Percentiles rank a stretch among this genome's conserved stretches.
phyloP scores from a whole-genome alignment of 2,888 invertebrate genomes.

The Leistus spinibarbis region DNA sequence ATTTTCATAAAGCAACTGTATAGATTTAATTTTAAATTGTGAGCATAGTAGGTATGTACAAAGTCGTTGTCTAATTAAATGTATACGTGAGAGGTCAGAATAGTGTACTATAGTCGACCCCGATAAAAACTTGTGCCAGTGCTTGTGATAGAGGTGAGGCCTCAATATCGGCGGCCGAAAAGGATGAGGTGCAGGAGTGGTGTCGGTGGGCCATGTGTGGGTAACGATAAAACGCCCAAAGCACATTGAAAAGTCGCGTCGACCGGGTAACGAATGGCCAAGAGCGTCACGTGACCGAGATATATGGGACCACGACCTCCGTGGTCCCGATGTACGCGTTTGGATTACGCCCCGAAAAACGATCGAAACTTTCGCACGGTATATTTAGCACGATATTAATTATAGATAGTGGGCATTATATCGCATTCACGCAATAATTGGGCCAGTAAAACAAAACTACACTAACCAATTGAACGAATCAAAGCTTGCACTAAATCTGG shows the following conservation, averaged over 20 bases:
- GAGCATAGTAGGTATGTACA: neutral
- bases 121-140: neutral
- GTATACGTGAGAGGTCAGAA: neutral
- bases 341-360: neutral
- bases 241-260: slow-evolving; percentile 19
- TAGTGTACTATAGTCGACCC: neutral
- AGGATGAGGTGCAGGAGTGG: neutral
- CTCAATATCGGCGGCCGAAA: neutral
- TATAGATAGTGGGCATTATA: neutral
- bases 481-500: too few relatives aligned
- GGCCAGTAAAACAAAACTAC: neutral
- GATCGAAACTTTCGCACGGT: neutral
- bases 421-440: neutral
- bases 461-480: too few relatives aligned
- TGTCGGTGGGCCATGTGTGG: neutral
- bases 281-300: slow-evolving; percentile 11
- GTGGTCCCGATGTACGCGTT: neutral
- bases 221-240: slow-evolving; percentile 14
- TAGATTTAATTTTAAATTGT: neutral
- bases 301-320: slow-evolving; percentile 13
- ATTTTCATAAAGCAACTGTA: neutral
- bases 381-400: slow-evolving; percentile 14
- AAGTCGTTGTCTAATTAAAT: neutral
- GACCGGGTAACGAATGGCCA: slow-evolving; percentile 11
- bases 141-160: neutral